These are phyloP conservation scores for Misgurnus mizolepis DNA, from an alignment of 2,113 vertebrate genomes.

Conservation along the genomic window DNA sequence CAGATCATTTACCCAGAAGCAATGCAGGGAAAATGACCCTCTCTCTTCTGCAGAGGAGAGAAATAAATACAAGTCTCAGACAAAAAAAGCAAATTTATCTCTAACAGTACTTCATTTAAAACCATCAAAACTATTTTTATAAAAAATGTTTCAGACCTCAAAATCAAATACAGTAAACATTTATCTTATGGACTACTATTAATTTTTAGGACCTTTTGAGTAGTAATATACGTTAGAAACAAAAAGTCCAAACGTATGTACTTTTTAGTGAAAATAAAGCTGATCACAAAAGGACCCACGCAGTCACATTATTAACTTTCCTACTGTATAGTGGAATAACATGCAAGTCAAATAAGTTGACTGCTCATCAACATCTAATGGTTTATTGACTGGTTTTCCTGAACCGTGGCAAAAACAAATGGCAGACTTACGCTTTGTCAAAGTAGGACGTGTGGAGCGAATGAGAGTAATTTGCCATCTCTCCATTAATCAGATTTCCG, in stretches of 20 bases:
- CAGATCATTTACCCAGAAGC: conserved; percentile 86
- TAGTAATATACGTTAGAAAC: too few relatives aligned
- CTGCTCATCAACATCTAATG: conserved; percentile 11
- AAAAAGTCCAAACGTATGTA: too few relatives aligned
- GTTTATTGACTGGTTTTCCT: not conserved
- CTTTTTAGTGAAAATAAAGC: too few relatives aligned
- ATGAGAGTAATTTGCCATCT: conserved; percentile 80
- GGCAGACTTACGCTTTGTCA: conserved; percentile 87
- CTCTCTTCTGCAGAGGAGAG: conserved; percentile 85
- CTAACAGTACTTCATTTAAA: not conserved
- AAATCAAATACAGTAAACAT: too few relatives aligned
- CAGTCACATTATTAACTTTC: not conserved
- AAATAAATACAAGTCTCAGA: conserved; percentile 61
- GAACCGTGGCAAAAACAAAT: not conserved
- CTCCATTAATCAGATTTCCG: conserved; percentile 79
- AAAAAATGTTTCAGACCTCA: too few relatives aligned
- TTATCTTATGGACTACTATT: too few relatives aligned
- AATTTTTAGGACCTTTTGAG: too few relatives aligned
- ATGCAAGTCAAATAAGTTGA: not conserved
- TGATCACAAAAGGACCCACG: too few relatives aligned
- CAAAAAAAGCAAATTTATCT: not conserved
- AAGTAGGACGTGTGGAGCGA: conserved; percentile 87
- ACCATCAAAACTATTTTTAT: not conserved
- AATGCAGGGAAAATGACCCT: conserved; percentile 88
- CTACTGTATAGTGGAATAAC: not conserved